Base-by-base conservation (phyloP, 2,888 invertebrate genomes). In the Magallana nippona region DNA sequence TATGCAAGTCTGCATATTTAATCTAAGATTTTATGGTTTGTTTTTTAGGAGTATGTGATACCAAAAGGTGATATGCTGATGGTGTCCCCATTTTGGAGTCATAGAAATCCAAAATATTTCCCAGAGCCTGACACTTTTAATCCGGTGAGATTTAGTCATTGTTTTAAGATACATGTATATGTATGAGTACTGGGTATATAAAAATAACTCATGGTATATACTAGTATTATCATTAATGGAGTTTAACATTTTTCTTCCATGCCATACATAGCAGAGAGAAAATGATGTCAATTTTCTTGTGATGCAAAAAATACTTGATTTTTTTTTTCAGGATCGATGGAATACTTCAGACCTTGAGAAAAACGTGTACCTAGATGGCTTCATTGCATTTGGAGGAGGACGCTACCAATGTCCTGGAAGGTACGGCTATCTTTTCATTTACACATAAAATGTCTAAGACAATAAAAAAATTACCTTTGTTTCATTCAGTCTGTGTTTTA, bases 391-490 rank as follows among this genome's bases (percentile, higher is more conserved):
- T 89, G 93, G 93, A 10, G 92, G 92, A 10, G 93, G 93, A 1
- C 86, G 93, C 19, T 93, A 91, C 83, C 91, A 91, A 87, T 93
- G 93, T 87, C 93, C 93, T 56, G 93, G 93, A 22, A 91, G 93
- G 93, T 93, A 84, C 55, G 85, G 81, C 56, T 8, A 11, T 27
- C 27, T 57, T 2, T 57, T 44, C 8, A 44, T 44, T 10, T 44
- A 0, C 44, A 44, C 5, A 0, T 44, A 44, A 5, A 44, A 44
- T 8, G 44, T 44, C 44, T 44, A 44, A 44, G 3, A 8, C 44
- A 5, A 5, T 44, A 44, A 0, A 44, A 1, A 27, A 2, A 5
- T 44, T 44, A 0, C 8, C 8, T 44, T 2, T 44, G 8, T 44
- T n/a, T 44, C 44, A 44, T 0, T 8, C 0, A 0, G 8, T 44